These are phyloP conservation scores for Syrista parreyssii DNA, from an alignment of 2,888 invertebrate genomes.

Conservation along the genomic window DNA sequence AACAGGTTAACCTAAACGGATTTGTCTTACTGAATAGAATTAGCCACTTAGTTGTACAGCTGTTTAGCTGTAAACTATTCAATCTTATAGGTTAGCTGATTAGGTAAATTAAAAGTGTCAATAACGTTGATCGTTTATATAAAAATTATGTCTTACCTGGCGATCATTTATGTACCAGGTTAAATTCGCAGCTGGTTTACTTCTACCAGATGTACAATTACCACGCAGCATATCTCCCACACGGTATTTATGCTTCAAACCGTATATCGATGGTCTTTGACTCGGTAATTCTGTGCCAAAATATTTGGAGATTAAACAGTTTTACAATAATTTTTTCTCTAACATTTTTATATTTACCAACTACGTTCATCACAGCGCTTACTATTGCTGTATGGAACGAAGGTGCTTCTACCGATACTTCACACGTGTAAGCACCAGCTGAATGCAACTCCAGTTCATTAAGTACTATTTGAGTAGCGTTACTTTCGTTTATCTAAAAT, in stretches of 20 bases:
- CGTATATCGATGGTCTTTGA: slow-evolving; percentile 58
- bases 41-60: neutral
- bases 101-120: neutral
- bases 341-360: slow-evolving; percentile 41
- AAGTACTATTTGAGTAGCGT: slow-evolving; percentile 59
- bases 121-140: neutral
- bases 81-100: neutral
- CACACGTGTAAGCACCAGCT: slow-evolving; percentile 59
- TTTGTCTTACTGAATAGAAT: neutral
- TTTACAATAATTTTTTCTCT: neutral
- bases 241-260: slow-evolving; percentile 59
- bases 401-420: slow-evolving; percentile 62
- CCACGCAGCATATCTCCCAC: slow-evolving; percentile 54
- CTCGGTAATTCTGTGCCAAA: slow-evolving; percentile 54
- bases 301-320: neutral
- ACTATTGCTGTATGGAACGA: slow-evolving; percentile 61
- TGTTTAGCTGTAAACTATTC: too few relatives aligned
- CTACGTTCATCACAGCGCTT: slow-evolving; percentile 57
- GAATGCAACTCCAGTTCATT: slow-evolving; percentile 56
- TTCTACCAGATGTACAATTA: slow-evolving; percentile 58
- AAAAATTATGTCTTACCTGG: slow-evolving; percentile 41
- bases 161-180: slow-evolving; percentile 63
- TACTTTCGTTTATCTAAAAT: slow-evolving; percentile 55
- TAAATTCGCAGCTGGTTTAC: slow-evolving; percentile 61
- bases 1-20: neutral